Percentiles rank a stretch among this genome's conserved stretches.
These are phyloP conservation scores for Meleagris gallopavo DNA, from an alignment of 2,113 vertebrate species.

Conservation along the genomic window DNA sequence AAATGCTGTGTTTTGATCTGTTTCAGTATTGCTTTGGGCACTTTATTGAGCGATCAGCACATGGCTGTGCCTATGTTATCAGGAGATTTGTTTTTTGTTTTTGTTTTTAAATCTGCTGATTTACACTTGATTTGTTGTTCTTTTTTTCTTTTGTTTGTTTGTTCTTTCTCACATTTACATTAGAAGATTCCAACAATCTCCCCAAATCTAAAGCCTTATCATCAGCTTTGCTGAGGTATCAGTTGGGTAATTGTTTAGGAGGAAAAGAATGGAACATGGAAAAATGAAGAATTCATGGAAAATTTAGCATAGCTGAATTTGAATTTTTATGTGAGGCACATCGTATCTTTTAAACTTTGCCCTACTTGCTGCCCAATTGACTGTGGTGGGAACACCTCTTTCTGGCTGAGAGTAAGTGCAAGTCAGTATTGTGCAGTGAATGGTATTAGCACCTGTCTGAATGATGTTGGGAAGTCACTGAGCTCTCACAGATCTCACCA, in stretches of 20 bases:
- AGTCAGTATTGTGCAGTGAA: neutral
- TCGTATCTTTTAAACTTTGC: neutral
- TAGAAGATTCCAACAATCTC: neutral
- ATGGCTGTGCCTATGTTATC: neutral
- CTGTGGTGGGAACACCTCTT: neutral
- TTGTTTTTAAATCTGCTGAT: neutral
- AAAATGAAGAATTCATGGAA: neutral
- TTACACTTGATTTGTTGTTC: neutral
- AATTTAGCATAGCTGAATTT: neutral
- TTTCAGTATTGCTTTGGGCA: neutral
- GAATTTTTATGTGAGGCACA: neutral
- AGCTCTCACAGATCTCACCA: rapidly evolving
- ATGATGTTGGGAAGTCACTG: neutral
- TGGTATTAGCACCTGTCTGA: neutral
- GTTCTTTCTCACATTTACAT: neutral
- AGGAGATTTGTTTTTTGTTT: neutral
- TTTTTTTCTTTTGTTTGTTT: neutral
- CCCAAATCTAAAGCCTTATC: neutral
- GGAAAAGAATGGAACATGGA: neutral
- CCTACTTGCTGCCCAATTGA: neutral
- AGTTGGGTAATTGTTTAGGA: neutral
- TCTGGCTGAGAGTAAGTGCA: neutral
- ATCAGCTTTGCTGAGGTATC: neutral
- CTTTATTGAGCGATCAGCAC: neutral
- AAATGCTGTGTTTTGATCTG: conserved; percentile 14